Percentiles rank a stretch among this genome's conserved stretches.
Conservation (phyloP, 2,888 invertebrate species). For the Hemicrepidius hirtus region DNA sequence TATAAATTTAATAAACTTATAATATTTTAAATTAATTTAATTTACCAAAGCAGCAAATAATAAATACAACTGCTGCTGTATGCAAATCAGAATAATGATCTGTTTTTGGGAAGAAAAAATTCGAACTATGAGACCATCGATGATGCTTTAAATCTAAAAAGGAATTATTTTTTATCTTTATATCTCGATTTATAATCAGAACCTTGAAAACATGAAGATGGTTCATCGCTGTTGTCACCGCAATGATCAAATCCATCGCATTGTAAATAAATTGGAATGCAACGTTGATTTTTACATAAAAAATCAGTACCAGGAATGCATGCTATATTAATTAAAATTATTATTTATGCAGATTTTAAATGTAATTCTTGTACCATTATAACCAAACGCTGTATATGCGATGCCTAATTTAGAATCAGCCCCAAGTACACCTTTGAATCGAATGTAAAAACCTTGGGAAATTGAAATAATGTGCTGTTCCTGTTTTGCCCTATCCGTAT, state of each 20-base stretch:
- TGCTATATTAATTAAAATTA: no score
- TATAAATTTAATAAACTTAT: background rate
- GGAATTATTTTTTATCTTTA: background rate
- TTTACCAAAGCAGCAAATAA: slow-evolving; percentile 77
- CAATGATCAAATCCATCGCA: slow-evolving; percentile 88
- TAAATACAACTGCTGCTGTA: slow-evolving; percentile 79
- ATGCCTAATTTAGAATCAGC: slow-evolving; percentile 79
- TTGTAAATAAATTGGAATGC: slow-evolving; percentile 79
- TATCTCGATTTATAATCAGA: slow-evolving; percentile 3
- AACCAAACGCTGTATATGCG: slow-evolving; percentile 82
- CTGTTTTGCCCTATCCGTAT: slow-evolving; percentile 63
- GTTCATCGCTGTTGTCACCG: slow-evolving; percentile 83
- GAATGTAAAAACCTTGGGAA: slow-evolving; percentile 81
- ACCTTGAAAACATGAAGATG: slow-evolving; percentile 76
- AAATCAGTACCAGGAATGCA: slow-evolving; percentile 82
- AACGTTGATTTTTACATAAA: slow-evolving; percentile 82
- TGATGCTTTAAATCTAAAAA: slow-evolving; percentile 76
- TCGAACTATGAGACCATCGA: slow-evolving; percentile 79
- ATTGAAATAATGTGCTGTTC: slow-evolving; percentile 79
- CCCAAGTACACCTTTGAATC: slow-evolving; percentile 79
- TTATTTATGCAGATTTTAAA: no score
- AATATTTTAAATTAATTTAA: no score
- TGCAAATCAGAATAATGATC: slow-evolving; percentile 80
- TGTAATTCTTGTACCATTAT: slow-evolving; percentile 74
- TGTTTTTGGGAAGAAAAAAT: slow-evolving; percentile 83